Percentiles rank a stretch among this genome's conserved stretches.
phyloP scores from a whole-genome alignment of 2,888 invertebrate genomes.

The Phragmatobia fuliginosa region DNA sequence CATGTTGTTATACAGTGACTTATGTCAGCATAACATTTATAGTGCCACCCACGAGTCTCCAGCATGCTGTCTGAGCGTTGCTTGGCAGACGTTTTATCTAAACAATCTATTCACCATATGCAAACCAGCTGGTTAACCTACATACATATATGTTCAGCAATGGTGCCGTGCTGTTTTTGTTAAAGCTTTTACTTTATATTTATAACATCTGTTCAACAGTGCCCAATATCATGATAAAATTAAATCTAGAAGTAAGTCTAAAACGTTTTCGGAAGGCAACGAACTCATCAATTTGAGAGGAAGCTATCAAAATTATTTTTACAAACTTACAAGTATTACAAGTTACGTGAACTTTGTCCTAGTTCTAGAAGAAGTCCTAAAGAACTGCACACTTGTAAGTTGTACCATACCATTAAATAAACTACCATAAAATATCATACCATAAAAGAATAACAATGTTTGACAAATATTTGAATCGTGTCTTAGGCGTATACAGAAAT shows the following conservation, averaged over 20 bases:
- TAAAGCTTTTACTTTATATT: conserved; percentile 13
- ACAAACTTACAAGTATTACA: neutral
- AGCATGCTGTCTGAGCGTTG: conserved; percentile 28
- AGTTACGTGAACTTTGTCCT: too few relatives aligned
- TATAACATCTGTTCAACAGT: neutral
- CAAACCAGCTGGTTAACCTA: conserved; percentile 68
- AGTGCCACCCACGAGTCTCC: conserved; percentile 28
- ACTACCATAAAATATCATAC: neutral
- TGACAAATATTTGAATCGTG: neutral
- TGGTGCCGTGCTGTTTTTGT: conserved; percentile 24
- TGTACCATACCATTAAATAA: too few relatives aligned
- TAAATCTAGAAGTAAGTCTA: neutral
- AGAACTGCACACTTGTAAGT: neutral
- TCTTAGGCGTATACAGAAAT: neutral
- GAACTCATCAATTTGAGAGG: neutral
- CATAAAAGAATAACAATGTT: neutral
- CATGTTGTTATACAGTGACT: conserved; percentile 11
- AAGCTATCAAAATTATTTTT: neutral
- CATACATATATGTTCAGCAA: conserved; percentile 65
- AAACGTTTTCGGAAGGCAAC: neutral
- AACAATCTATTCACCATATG: conserved; percentile 60
- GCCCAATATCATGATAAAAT: neutral
- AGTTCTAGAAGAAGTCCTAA: too few relatives aligned
- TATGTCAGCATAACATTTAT: conserved; percentile 17
- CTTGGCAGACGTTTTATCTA: conserved; percentile 50